Evolutionary conservation across 2,888 invertebrate species (phyloP).

Genomic region (Limnephilus marmoratus): DNA sequence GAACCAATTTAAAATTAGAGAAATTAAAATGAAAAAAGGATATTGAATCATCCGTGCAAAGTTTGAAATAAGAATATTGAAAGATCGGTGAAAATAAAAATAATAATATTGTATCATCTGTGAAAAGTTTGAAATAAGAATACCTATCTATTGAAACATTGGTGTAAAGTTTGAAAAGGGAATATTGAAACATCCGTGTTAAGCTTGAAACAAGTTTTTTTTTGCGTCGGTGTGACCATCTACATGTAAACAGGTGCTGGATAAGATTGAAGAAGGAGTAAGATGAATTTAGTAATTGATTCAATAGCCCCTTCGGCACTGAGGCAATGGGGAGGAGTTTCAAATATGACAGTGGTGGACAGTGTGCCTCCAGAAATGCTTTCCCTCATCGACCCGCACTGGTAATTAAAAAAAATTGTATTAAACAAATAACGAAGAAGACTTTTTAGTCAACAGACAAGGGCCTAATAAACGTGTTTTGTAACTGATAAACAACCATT

Average conservation of each 20-base stretch:
- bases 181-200: too few species aligned
- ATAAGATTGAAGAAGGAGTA: background rate
- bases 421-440: too few species aligned
- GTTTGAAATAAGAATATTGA: background rate
- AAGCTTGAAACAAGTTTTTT: too few species aligned
- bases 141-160: background rate
- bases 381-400: slow-evolving; percentile 82
- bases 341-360: slow-evolving; percentile 83
- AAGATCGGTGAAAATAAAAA: background rate
- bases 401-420: slow-evolving; percentile 71
- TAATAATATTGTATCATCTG: too few species aligned
- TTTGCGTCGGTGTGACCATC: background rate
- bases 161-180: background rate
- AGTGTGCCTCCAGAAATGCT: slow-evolving; percentile 83
- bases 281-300: background rate
- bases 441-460: background rate
- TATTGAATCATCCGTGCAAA: background rate
- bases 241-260: background rate
- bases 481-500: too few species aligned
- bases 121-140: background rate
- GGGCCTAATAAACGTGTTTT: too few species aligned
- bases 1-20: background rate
- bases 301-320: slow-evolving; percentile 20
- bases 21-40: background rate
- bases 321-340: slow-evolving; percentile 49